A percentile compares a stretch with the other conserved stretches of the same genome.
Evolutionary conservation across 2,888 invertebrate genomes (phyloP).

Genomic region (Aquatica leii): DNA sequence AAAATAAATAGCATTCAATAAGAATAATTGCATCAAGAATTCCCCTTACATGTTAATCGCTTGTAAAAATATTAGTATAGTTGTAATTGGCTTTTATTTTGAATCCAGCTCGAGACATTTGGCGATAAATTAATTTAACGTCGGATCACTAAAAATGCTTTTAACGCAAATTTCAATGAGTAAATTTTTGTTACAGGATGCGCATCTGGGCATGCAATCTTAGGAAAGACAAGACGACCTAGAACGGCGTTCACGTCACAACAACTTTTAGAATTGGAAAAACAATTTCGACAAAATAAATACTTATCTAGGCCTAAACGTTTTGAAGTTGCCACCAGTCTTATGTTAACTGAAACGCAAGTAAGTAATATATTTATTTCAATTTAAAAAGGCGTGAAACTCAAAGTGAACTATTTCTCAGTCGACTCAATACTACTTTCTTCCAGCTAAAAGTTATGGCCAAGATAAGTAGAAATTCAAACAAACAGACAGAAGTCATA

Average conservation of each 20-base stretch:
- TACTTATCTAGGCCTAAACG: conserved; percentile 97
- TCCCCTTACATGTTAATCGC: conserved; percentile 45
- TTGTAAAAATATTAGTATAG: conserved; percentile 45
- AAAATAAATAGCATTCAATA: conserved; percentile 44
- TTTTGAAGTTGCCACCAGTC: conserved; percentile 97
- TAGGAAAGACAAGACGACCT: conserved; percentile 90
- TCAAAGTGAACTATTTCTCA: conserved; percentile 26
- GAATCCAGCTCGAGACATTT: conserved; percentile 30
- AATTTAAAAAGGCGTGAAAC: neutral
- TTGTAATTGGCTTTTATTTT: conserved; percentile 43
- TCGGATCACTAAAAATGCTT: conserved; percentile 24
- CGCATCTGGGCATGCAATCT: conserved; percentile 76
- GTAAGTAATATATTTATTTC: conserved; percentile 62
- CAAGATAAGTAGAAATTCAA: conserved; percentile 54
- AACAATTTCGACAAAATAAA: conserved; percentile 99
- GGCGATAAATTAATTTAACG: conserved; percentile 32
- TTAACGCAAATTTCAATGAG: conserved; percentile 7
- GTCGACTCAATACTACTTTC: conserved; percentile 42
- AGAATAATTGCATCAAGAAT: conserved; percentile 44
- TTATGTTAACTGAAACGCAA: conserved; percentile 98
- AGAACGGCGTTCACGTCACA: conserved; percentile 98
- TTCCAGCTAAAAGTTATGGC: conserved; percentile 43
- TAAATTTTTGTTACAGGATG: conserved; percentile 60
- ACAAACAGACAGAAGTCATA: conserved; percentile 60
- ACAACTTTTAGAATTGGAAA: conserved; percentile 95